Evolutionary conservation across 2,888 invertebrate genomes (phyloP), one percentile per base, ranked within the genome.

Genomic region (Morpho helenor): DNA sequence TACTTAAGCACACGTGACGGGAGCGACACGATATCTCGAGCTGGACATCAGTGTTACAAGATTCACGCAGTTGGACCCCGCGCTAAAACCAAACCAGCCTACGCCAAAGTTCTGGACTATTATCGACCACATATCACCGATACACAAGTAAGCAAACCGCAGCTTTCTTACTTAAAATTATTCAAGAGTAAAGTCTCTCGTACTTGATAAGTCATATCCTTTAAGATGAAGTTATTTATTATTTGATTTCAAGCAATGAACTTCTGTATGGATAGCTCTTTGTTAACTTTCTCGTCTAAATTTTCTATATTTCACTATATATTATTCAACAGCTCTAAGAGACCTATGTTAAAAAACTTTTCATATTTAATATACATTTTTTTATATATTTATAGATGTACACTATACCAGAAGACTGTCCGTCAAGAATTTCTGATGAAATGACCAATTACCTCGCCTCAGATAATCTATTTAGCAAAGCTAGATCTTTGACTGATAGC

Each of bases 91-190:
- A 70, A 87, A 23, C 91, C 93, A 0, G 93, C 93, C 0, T 85
- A 91, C 61, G 91, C 91, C 2, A 91, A 89, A 59, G 74, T 94
- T 0, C 88, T 92, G 52, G 94, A 95, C 78, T 95, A 95, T 68
- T 95, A 94, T 69, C 91, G 90, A 49, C 93, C 93, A 0, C 52
- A 65, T 8, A 73, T 90, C 31, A 87, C 84, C 23, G 83, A 92
- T 53, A 88, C 91, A 0, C 91, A 90, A 80, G 94, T 93, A 76
- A 46, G 52, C 31, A 31, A 31, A 5, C 31, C 41, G 31, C 31
- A 31, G 31, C 31, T 31, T 31, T 31, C 31, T 31, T 31, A 31
- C 31, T 31, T 31, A 5, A 31, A 3, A 31, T 31, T 31, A 31
- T 31, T 31, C 31, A 31, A 31, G 3, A 31, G 31, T 31, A 31